Evolutionary conservation across 2,888 invertebrate genomes (phyloP), one percentile per base, ranked within the genome.

Genomic region (Eurytoma californica): DNA sequence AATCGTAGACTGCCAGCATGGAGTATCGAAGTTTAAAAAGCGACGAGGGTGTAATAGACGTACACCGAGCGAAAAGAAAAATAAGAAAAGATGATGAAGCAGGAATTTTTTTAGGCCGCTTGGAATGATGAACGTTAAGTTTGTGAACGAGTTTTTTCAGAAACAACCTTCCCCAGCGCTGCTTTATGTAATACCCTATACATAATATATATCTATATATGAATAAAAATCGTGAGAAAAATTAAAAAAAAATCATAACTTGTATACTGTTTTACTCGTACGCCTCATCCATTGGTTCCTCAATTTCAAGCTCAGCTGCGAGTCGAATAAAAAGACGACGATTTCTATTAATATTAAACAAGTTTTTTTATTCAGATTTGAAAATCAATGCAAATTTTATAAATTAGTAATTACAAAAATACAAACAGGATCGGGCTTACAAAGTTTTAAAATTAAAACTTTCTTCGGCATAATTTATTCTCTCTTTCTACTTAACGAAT

Each of bases 181-280:
- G 88, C 88, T 88, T 88, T 88, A 87, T 88, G 87, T 88, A 89
- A 88, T 88, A 87, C 85, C 86, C 85, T 86, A 87, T 85, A 87
- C 85, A 79, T 79, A 84, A 86, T 86, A 86, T 85, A 86, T 84
- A 80, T 68, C 39, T 86, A 84, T 86, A 86, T 82, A 85, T 82
- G 83, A 82, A 85, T 84, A 84, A 84, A 86, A 86, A 82, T 82
- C 79, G 80, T 83, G 80, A 85, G 72, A 85, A 83, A 83, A 84
- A 61, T 82, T 73, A 77, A 81, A 51, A n/a, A 67, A 18, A 28
- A 24, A 4, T 73, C 66, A 30, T 58, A 16, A 39, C 24, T 30
- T 57, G 5, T 53, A 14, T 30, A 16, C 67, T 16, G 5, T 12
- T 14, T 5, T 39, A 65, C 14, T 18, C 20, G n/a, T 18, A 3